Evolutionary conservation across 2,888 invertebrate genomes (phyloP).

Genomic region (Eristalis arbustorum): DNA sequence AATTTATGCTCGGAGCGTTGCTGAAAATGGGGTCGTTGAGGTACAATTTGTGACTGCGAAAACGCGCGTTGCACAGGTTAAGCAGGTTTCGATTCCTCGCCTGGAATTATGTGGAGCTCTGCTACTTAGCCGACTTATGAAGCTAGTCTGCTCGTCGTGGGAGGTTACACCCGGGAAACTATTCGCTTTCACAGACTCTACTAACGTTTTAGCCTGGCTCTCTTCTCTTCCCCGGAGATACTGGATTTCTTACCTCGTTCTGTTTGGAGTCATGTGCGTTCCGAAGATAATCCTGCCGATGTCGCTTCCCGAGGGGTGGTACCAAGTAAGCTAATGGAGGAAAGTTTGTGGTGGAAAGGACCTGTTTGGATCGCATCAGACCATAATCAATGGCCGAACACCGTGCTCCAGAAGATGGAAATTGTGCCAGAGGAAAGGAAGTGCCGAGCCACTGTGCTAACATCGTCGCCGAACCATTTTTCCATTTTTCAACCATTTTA

Average conservation of each 20-base stretch:
- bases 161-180: not conserved
- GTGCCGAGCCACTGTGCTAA: not conserved
- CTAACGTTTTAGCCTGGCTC: constrained; percentile 70
- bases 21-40: not conserved
- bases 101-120: constrained; percentile 63
- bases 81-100: constrained; percentile 41
- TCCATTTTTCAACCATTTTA: not conserved
- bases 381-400: not conserved
- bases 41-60: constrained; percentile 27
- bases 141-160: not conserved
- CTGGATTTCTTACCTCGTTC: constrained; percentile 21
- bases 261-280: constrained; percentile 70
- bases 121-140: constrained; percentile 37
- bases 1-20: constrained; percentile 29
- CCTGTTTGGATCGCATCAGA: constrained; percentile 52
- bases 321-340: constrained; percentile 43
- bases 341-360: constrained; percentile 71
- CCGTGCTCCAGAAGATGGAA: not conserved
- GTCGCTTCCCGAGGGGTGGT: constrained; percentile 67
- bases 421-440: too few species aligned
- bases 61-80: constrained; percentile 53
- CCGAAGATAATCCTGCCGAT: constrained; percentile 71
- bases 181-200: constrained; percentile 55
- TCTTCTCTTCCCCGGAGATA: constrained; percentile 57
- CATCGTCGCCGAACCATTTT: not conserved